Evolutionary conservation across 2,113 vertebrate species (phyloP), one percentile per base, ranked within the genome.

Genomic region (Hippocampus mohnikei): DNA sequence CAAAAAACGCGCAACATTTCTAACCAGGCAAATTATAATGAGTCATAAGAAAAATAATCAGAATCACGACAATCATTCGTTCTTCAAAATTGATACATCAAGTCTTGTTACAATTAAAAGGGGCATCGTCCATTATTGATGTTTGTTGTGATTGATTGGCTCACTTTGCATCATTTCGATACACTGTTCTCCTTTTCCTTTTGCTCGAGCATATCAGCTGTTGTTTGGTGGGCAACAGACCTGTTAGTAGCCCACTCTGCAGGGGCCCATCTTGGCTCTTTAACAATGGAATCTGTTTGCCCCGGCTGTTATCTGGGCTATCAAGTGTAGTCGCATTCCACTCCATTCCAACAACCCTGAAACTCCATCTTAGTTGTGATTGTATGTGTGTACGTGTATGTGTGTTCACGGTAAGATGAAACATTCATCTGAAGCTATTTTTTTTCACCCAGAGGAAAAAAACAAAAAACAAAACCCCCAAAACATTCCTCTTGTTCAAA

Each of bases 321-420:
- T 92, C 92, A 88, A 85, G 92, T 86, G 85, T 67, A 83, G 85
- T 86, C 73, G 80, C 92, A 92, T 93, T 93, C 92, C 89, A 85
- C 82, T 75, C 82, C 71, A 77, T 90, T 87, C 87, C 79, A 78
- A 79, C 80, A 70, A 67, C 69, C 69, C 74, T 83, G 88, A 92
- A 91, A 91, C 87, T 84, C 73, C 79, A 80, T 80, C 67, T 75
- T 71, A 59, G 69, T 59, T 15, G 11, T 55, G 48, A 4, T 69
- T 76, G 80, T 77, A 15, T 44, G 33, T 37, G 33, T 7, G 33
- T 37, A 37, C 33, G 5, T 0, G 33, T 37, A 37, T 37, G 83
- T 65, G 73, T 81, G 78, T 79, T 79, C 52, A 37, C 72, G 70
- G 44, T 66, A 44, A 73, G 21, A 53, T 70, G 41, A 78, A 41